Conservation (phyloP, 2,113 vertebrate species). For the Odontesthes bonariensis region DNA sequence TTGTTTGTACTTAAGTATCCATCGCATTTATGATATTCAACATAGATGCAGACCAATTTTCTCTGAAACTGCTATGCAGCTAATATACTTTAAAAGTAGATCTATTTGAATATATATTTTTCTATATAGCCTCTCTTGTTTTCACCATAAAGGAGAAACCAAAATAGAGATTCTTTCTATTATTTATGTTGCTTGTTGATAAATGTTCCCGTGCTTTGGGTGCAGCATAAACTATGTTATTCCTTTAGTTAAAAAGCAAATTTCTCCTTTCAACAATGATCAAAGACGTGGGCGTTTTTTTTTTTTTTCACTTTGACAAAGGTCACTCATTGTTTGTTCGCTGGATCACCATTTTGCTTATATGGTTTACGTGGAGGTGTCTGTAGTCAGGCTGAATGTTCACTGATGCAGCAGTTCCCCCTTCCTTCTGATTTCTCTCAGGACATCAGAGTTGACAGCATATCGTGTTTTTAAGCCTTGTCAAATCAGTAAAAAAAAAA, state of each 20-base stretch:
- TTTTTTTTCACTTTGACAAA: not conserved
- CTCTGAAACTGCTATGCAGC: slow-evolving; percentile 88
- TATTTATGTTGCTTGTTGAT: slow-evolving; percentile 68
- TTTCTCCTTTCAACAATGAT: slow-evolving; percentile 35
- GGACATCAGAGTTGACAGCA: slow-evolving; percentile 62
- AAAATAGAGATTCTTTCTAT: slow-evolving; percentile 57
- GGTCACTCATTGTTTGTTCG: slow-evolving; percentile 49
- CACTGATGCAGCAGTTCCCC: slow-evolving; percentile 28
- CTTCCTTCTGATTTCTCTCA: slow-evolving; percentile 60
- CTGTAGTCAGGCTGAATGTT: slow-evolving; percentile 52
- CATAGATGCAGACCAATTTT: slow-evolving; percentile 75
- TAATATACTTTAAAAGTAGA: slow-evolving; percentile 83
- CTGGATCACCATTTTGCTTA: slow-evolving; percentile 68
- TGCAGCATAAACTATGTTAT: slow-evolving; percentile 33
- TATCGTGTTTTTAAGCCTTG: not conserved
- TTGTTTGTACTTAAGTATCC: slow-evolving; percentile 71
- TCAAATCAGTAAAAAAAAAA: slow-evolving; percentile 7
- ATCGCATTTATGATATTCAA: slow-evolving; percentile 70
- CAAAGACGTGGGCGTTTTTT: slow-evolving; percentile 1
- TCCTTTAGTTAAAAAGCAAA: slow-evolving; percentile 23
- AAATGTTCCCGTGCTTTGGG: slow-evolving; percentile 44
- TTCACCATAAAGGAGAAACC: slow-evolving; percentile 61
- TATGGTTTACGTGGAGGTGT: slow-evolving; percentile 74
- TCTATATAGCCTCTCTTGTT: slow-evolving; percentile 66
- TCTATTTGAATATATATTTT: slow-evolving; percentile 75